Conservation (phyloP, 2,797 vertebrate genomes). For the Prionace glauca region DNA sequence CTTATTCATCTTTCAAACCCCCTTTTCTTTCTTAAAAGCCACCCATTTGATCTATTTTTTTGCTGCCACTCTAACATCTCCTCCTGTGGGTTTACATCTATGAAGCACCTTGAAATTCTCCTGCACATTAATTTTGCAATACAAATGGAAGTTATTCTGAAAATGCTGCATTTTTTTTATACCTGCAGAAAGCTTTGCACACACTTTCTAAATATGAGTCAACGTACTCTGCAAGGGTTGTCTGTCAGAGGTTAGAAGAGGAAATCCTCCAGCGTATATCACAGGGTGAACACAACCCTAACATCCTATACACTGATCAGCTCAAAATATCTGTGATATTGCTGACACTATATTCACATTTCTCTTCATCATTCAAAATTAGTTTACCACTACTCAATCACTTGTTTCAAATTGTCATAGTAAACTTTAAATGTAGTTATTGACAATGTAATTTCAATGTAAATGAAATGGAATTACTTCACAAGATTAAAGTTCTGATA, state of each 20-base stretch:
- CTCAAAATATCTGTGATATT: background rate
- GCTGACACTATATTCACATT: background rate
- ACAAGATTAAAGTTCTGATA: background rate
- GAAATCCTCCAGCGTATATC: too few relatives aligned
- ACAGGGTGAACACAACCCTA: too few relatives aligned
- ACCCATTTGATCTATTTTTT: background rate
- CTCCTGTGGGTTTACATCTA: background rate
- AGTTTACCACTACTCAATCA: background rate
- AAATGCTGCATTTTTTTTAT: too few relatives aligned
- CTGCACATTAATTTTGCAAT: too few relatives aligned
- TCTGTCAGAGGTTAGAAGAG: too few relatives aligned
- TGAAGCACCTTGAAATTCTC: too few relatives aligned
- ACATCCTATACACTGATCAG: too few relatives aligned
- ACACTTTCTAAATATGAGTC: too few relatives aligned
- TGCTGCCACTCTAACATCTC: background rate
- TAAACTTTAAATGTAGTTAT: too few relatives aligned
- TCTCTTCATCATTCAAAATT: background rate
- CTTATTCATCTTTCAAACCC: background rate
- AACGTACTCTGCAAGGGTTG: too few relatives aligned
- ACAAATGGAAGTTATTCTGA: too few relatives aligned
- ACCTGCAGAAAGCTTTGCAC: too few relatives aligned
- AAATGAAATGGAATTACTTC: background rate
- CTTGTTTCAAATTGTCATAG: background rate
- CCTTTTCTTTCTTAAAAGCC: background rate
- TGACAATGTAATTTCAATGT: background rate